A percentile compares a stretch with the other conserved stretches of the same genome.
Conservation (phyloP, 2,888 invertebrate genomes). For the Aricia artaxerxes region DNA sequence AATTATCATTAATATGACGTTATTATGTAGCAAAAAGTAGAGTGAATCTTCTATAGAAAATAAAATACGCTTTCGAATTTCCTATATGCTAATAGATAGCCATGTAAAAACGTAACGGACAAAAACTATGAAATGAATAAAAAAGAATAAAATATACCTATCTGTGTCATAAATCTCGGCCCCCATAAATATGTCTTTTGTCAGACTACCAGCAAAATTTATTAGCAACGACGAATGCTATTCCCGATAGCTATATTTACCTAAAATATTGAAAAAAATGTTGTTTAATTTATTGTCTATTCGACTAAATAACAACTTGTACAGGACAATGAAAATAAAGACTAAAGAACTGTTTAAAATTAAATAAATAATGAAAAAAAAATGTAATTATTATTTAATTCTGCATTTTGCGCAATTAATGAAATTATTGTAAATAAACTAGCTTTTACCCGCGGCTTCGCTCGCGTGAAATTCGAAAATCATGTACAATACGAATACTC, state of each 20-base stretch:
- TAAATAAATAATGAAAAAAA: too few species aligned
- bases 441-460: too few species aligned
- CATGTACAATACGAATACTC: too few species aligned
- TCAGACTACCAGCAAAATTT: constrained; percentile 29
- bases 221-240: constrained; percentile 25
- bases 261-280: constrained; percentile 23
- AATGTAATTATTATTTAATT: too few species aligned
- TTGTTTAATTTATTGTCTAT: not conserved
- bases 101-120: constrained; percentile 8
- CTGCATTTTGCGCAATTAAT: too few species aligned
- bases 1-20: too few species aligned
- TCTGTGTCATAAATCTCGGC: constrained; percentile 29
- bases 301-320: not conserved
- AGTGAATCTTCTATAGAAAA: too few species aligned
- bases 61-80: constrained; percentile 21
- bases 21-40: too few species aligned
- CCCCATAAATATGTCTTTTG: constrained; percentile 30
- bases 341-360: not conserved
- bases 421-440: too few species aligned
- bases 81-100: not conserved
- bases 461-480: too few species aligned
- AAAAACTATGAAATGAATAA: constrained; percentile 29
- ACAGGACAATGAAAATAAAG: not conserved
- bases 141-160: constrained; percentile 28
- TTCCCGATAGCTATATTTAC: constrained; percentile 25